These are phyloP conservation scores for Iphiclides podalirius DNA, from an alignment of 2,888 invertebrate species.

Conservation along the genomic window DNA sequence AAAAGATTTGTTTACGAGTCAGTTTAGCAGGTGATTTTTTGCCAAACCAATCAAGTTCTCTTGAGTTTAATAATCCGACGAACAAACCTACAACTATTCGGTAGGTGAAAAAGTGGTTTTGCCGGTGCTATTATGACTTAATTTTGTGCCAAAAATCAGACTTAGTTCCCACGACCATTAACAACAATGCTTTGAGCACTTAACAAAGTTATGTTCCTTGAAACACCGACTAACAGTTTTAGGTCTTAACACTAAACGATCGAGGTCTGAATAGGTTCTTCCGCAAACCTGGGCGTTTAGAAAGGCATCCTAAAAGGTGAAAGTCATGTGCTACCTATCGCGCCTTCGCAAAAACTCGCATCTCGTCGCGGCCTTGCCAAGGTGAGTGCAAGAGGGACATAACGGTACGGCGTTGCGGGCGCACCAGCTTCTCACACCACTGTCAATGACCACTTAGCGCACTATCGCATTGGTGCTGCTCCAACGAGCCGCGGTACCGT, in stretches of 20 bases:
- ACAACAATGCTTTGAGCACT: slow-evolving; percentile 4
- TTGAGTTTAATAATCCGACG: no score
- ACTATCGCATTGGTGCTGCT: slow-evolving; percentile 39
- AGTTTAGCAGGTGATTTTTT: no score
- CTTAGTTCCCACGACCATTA: slow-evolving; percentile 18
- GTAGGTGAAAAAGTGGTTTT: background rate
- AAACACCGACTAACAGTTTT: slow-evolving; percentile 1
- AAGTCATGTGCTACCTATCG: slow-evolving; percentile 74
- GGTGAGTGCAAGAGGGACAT: slow-evolving; percentile 76
- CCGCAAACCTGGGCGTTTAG: slow-evolving; percentile 57
- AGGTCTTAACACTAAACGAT: slow-evolving; percentile 13
- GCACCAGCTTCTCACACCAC: slow-evolving; percentile 47
- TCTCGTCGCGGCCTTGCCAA: slow-evolving; percentile 76
- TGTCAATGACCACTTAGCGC: slow-evolving; percentile 38
- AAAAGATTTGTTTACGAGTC: no score
- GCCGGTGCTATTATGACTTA: slow-evolving; percentile 2
- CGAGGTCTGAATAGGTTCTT: slow-evolving; percentile 13
- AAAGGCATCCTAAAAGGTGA: slow-evolving; percentile 75
- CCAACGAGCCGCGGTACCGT: slow-evolving; percentile 41
- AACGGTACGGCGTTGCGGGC: slow-evolving; percentile 57
- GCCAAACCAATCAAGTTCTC: no score
- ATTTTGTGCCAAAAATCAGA: background rate
- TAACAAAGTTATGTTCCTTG: slow-evolving; percentile 4
- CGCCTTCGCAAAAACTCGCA: slow-evolving; percentile 75
- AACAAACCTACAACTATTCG: no score